Evolutionary conservation across 2,797 vertebrate species (phyloP).

Genomic region (Sebastes trivittatus): DNA sequence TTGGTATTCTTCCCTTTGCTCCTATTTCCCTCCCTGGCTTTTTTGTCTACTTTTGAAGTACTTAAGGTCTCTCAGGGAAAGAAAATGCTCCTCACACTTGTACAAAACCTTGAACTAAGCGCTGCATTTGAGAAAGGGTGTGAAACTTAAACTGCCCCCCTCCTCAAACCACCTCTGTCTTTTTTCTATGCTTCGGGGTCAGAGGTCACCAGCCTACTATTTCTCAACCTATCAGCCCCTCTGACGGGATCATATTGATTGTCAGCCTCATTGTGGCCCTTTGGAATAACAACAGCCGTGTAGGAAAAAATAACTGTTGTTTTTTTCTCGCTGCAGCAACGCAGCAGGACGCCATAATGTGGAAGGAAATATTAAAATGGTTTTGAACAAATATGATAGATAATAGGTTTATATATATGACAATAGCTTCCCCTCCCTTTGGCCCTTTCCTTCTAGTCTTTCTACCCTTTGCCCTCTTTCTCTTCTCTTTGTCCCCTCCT

Average conservation of each 20-base stretch:
- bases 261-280: conserved; percentile 27
- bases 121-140: conserved; percentile 43
- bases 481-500: conserved; percentile 26
- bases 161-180: conserved; percentile 13
- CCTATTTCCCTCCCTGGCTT: background rate
- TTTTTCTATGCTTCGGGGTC: conserved; percentile 42
- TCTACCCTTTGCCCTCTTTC: conserved; percentile 16
- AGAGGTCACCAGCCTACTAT: conserved; percentile 52
- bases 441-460: conserved; percentile 3
- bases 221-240: conserved; percentile 48
- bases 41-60: conserved; percentile 14
- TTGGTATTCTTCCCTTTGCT: conserved; percentile 42
- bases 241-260: conserved; percentile 45
- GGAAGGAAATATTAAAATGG: conserved; percentile 38
- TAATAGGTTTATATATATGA: conserved; percentile 37
- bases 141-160: conserved; percentile 50
- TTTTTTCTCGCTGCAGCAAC: background rate
- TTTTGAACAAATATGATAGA: conserved; percentile 37
- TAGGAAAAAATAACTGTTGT: conserved; percentile 32
- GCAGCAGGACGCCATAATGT: background rate
- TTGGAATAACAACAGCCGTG: conserved; percentile 11
- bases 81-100: conserved; percentile 41
- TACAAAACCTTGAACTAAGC: conserved; percentile 43
- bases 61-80: conserved; percentile 31
- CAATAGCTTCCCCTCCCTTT: conserved; percentile 23